Evolutionary conservation across 2,888 invertebrate species (phyloP), one percentile per base, ranked within the genome.

Genomic region (Cosmia trapezina): DNA sequence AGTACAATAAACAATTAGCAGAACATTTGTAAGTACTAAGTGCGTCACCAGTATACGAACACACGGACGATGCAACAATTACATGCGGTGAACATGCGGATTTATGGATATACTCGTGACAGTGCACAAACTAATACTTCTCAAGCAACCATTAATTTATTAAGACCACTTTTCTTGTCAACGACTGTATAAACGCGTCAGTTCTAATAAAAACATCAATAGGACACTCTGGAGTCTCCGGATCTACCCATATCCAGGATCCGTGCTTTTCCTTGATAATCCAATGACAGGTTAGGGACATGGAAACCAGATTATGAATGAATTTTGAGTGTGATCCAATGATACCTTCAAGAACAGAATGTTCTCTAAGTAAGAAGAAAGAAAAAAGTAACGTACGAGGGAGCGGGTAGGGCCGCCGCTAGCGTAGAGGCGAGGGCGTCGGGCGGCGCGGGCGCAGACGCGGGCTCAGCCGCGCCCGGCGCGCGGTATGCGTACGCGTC

Each of bases 401-500:
- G 88, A 78, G 82, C 79, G 75, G 89, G 87, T 82, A 87, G 87
- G 75, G 84, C 61, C 65, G 88, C 83, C 81, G 87, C 89, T 89
- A 88, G 84, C 80, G 82, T 89, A 85, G 83, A 67, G 82, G 76
- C 70, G 54, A 78, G 54, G 53, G 69, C 79, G 78, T 86, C 89
- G 19, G 79, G 85, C 82, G 80, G 86, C 62, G 74, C 74, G 72
- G 82, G 78, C 67, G 87, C 85, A 77, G 86, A 77, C 67, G 95
- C 84, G 73, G 87, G 88, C 76, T 88, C 90, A 60, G 86, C 88
- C 76, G 92, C 91, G 73, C 91, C 91, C 63, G 95, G 93, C 86
- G 97, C 96, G 86, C 97, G 96, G 92, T 97, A 98, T 83, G 97
- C 95, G 93, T 97, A 98, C 91, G 97, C 97, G 88, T 97, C 97